Evolutionary conservation across 2,113 vertebrate species (phyloP), one percentile per base, ranked within the genome.

Genomic region (Psettodes erumei): DNA sequence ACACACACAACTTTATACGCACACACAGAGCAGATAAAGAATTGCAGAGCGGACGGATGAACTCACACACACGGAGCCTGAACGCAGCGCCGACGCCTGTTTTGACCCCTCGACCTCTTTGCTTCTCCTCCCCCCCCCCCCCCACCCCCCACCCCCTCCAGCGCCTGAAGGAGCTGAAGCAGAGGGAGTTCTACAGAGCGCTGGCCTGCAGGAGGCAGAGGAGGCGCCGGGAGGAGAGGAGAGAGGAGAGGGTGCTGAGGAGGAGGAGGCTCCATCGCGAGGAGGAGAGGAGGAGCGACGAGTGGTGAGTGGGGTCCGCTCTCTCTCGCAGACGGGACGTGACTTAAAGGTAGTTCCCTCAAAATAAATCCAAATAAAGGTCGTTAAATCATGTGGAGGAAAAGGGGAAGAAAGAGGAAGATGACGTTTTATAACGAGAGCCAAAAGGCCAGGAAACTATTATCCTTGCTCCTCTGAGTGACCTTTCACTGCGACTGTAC

Each of bases 161-260:
- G 97, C 94, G 97, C 8, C 95, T 98, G 78, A 98, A 98, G 91
- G 97, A 98, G 70, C 92, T 98, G 91, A 97, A 97, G 51, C 97
- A 98, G 88, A 95, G 97, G 84, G 97, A 98, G 89, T 98, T 98
- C 83, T 95, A 95, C 86, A 88, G 97, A 81, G 96, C 96, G 23
- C 89, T 97, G 85, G 94, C 96, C 60, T 97, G 95, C 62, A 96
- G 97, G 88, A 95, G 95, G 65, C 93, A 95, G 47, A 96, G 96
- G 87, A 95, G 94, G 42, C 93, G 94, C 40, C 94, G 94, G 86
- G 96, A 96, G 92, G 96, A 95, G 92, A 94, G 87, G 77, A 95
- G 95, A 66, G 96, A 96, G 90, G 95, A 96, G 75, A 93, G 95
- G 69, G 93, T 93, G 32, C 94, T 96, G 54, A 95, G 95, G 86